These are phyloP conservation scores for Semnornis frantzii DNA, from an alignment of 2,113 vertebrate genomes.

Conservation along the genomic window DNA sequence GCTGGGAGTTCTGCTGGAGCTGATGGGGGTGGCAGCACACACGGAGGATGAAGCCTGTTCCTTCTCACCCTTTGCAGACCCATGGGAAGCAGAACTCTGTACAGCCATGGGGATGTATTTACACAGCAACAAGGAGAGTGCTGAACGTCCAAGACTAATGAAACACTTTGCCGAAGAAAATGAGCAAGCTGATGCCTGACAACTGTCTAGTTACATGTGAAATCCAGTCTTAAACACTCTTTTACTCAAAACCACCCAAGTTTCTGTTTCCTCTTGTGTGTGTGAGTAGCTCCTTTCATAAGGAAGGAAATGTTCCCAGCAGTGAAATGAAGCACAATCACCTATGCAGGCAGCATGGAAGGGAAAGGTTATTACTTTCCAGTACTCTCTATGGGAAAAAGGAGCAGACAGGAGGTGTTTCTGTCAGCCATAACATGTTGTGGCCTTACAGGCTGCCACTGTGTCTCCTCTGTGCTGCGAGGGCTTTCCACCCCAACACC, in stretches of 20 bases:
- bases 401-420: background rate
- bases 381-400: fast-evolving
- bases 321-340: background rate
- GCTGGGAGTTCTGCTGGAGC: background rate
- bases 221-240: background rate
- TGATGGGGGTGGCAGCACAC: background rate
- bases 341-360: fast-evolving
- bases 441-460: fast-evolving
- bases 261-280: background rate
- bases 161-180: background rate
- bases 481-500: background rate
- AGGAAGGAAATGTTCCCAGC: background rate
- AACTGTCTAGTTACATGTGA: background rate
- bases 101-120: background rate
- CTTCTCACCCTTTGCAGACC: background rate
- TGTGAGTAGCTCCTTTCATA: background rate
- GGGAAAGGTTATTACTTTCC: background rate
- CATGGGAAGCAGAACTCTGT: fast-evolving
- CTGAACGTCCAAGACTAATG: background rate
- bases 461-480: background rate
- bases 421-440: background rate
- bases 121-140: background rate
- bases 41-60: background rate
- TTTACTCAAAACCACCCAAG: fast-evolving
- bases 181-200: background rate